phyloP scores from a whole-genome alignment of 2,113 vertebrate genomes.

The Siniperca chuatsi region DNA sequence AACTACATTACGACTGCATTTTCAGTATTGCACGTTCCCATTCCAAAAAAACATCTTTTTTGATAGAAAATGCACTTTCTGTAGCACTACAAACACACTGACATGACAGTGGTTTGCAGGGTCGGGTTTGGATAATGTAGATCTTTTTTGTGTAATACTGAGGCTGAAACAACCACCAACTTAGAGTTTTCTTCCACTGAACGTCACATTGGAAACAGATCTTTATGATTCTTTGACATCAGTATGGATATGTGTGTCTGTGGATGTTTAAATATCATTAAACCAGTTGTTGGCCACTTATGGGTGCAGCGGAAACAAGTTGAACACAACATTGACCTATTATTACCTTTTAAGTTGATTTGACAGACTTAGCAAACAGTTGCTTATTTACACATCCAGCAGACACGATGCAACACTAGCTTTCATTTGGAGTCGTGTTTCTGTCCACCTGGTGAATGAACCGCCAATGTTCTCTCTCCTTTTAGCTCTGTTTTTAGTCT shows the following conservation, averaged over 20 bases:
- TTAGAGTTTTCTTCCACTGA: neutral
- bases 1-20: neutral
- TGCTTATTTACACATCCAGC: neutral
- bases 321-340: too few relatives aligned
- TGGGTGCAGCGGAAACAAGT: neutral
- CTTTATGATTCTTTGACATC: neutral
- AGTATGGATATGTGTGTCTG: neutral
- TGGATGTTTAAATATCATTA: neutral
- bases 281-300: neutral
- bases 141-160: neutral
- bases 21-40: conserved; percentile 14
- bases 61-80: neutral
- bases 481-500: neutral
- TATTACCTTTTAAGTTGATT: too few relatives aligned
- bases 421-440: neutral
- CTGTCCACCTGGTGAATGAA: neutral
- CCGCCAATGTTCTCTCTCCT: neutral
- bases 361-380: too few relatives aligned
- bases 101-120: neutral
- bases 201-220: neutral
- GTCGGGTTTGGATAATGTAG: neutral
- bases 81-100: neutral
- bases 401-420: neutral
- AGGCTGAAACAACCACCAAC: neutral
- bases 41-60: neutral